These are phyloP conservation scores for Drosophila asahinai DNA, from an alignment of 1,140 invertebrate genomes.

Conservation along the genomic window DNA sequence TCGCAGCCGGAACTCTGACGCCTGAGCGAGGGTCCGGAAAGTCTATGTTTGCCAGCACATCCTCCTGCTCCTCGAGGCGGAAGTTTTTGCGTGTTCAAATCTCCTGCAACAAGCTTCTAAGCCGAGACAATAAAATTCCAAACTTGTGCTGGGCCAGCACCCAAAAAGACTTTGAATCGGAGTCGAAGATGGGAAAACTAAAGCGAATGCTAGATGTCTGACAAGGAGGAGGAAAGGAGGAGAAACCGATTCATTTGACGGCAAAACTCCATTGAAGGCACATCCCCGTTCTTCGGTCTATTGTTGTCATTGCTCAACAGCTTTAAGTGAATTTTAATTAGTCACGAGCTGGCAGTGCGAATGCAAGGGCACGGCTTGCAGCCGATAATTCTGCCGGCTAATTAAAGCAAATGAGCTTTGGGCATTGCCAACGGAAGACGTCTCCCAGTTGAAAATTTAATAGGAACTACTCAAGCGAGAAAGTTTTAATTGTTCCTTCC, in stretches of 20 bases:
- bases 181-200: neutral
- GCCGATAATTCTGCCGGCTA: neutral
- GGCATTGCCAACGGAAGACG: conserved; percentile 1
- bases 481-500: conserved; percentile 62
- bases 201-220: neutral
- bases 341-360: neutral
- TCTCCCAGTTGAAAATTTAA: conserved; percentile 23
- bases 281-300: neutral
- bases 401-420: conserved; percentile 38
- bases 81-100: conserved; percentile 39
- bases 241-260: neutral
- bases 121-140: conserved; percentile 58
- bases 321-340: conserved; percentile 60
- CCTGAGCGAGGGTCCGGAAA: neutral
- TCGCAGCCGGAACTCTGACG: neutral
- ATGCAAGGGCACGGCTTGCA: conserved; percentile 1
- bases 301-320: conserved; percentile 33
- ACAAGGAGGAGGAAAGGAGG: neutral
- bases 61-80: neutral
- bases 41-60: conserved; percentile 21
- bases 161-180: conserved; percentile 17
- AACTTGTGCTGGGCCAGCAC: conserved; percentile 43
- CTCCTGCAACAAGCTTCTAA: conserved; percentile 29
- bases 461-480: conserved; percentile 21
- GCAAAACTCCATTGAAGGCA: conserved; percentile 30